phyloP scores from a whole-genome alignment of 2,113 vertebrate species.

The Ammodytes dubius region DNA sequence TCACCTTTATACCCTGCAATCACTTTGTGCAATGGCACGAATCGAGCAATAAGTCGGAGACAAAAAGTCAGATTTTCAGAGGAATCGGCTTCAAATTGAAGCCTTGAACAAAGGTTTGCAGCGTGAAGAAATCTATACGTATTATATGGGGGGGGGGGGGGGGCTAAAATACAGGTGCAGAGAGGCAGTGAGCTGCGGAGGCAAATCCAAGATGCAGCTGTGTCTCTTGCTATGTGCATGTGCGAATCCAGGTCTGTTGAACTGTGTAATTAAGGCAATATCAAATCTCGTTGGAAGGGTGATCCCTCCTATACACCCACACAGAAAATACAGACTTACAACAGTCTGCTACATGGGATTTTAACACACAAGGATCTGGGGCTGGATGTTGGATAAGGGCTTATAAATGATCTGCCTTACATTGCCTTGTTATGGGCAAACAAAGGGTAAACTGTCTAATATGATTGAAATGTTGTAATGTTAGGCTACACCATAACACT shows the following conservation, averaged over 20 bases:
- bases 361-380: conserved; percentile 18
- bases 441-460: not conserved
- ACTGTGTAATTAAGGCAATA: conserved; percentile 72
- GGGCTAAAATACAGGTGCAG: conserved; percentile 8
- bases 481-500: conserved; percentile 2
- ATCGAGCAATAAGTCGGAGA: not conserved
- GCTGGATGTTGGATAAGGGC: not conserved
- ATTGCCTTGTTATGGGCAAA: not conserved
- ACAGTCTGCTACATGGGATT: conserved; percentile 39
- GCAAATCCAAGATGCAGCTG: conserved; percentile 52
- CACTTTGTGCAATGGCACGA: not conserved
- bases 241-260: conserved; percentile 59
- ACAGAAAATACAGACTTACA: conserved; percentile 44
- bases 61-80: not conserved
- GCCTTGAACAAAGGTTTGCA: not conserved
- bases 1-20: not conserved
- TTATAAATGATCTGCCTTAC: conserved; percentile 20
- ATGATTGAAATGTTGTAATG: conserved; percentile 11
- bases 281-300: conserved; percentile 62
- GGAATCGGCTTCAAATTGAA: not conserved
- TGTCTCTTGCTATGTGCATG: not conserved
- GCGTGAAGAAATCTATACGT: not conserved
- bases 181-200: conserved; percentile 44
- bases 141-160: not conserved
- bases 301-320: conserved; percentile 63